Base-by-base conservation (phyloP, 2,888 invertebrate species). In the Acrocyrtus sp. region DNA sequence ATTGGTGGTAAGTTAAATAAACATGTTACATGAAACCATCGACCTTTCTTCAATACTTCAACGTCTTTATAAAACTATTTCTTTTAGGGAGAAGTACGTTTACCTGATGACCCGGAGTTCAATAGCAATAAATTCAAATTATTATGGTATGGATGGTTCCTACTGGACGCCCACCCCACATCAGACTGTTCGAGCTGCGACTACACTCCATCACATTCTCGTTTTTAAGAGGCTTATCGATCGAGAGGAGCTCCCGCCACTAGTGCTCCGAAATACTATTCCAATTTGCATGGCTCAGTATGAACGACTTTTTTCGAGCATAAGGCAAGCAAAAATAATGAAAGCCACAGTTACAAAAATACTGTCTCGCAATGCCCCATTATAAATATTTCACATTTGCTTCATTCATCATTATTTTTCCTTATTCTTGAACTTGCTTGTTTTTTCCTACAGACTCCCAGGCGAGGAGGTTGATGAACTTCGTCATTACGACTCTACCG, bases 201-300 rank as follows among this genome's bases (percentile, higher is more conserved):
- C 82, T 45, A 81, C 83, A 10, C 81, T 85, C 27, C 82, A 84
- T 75, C 83, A 84, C 72, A 80, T 84, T 29, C 69, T 85, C 67
- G 75, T 80, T 34, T 84, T 86, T 54, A 85, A 85, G 63, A 83
- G 85, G 72, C 81, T 83, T 61, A 82, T 86, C 56, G 85, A 86
- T 76, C 79, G 85, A n/a, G 86, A 86, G 80, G 83, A 85, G 76
- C 80, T 86, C 24, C 83, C 83, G n/a, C 86, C 86, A 1, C 80
- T 86, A 12, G 81, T 85, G 24, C 83, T 86, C 45, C 80, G 86
- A 21, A 84, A 84, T 69, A 86, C 85, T 8, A 84, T 86, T 65
- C 86, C 86, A 1, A 82, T 86, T 47, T 86, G 86, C 80, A 86
- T 86, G 86, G 84, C 83, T 1, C 86, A 86, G 80, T 86, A 86